A percentile compares a stretch with the other conserved stretches of the same genome.
These are phyloP conservation scores for Nipponia nippon DNA, from an alignment of 2,113 vertebrate species.

Conservation along the genomic window DNA sequence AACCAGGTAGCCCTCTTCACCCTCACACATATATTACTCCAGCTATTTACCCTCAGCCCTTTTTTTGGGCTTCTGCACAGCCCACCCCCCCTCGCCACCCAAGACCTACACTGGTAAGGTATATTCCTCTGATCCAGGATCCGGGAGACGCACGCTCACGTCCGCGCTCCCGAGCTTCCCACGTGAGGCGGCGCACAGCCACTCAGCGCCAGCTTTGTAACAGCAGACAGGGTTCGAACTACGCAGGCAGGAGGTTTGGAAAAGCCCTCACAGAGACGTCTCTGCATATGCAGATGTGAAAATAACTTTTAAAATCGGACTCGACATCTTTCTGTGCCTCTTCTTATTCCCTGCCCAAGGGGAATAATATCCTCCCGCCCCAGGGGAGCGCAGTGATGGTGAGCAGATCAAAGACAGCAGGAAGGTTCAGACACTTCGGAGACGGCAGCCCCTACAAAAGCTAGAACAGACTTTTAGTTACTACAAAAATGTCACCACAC, in stretches of 20 bases:
- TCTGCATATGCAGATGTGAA: neutral
- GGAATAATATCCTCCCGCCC: neutral
- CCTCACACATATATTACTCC: neutral
- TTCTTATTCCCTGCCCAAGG: neutral
- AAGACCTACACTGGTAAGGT: neutral
- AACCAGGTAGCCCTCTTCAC: neutral
- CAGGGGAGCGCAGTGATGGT: accelerated
- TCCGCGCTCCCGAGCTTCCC: neutral
- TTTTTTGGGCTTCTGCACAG: neutral
- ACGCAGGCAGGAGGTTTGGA: neutral
- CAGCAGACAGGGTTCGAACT: neutral
- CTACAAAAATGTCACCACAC: neutral
- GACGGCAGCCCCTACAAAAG: neutral
- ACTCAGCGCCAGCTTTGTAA: neutral
- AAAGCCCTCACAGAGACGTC: neutral
- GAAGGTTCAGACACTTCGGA: neutral
- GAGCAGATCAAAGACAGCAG: accelerated
- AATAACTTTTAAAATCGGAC: neutral
- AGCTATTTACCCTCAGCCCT: neutral
- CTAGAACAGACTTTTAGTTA: neutral
- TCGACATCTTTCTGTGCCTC: neutral
- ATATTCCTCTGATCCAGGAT: neutral
- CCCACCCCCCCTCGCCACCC: neutral
- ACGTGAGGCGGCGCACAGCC: accelerated
- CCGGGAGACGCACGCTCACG: neutral